Percentiles rank a stretch among this genome's conserved stretches.
Conservation (phyloP, 37 sponge, comb jelly and placozoan genomes). For the Cladorhizidae sp. region DNA sequence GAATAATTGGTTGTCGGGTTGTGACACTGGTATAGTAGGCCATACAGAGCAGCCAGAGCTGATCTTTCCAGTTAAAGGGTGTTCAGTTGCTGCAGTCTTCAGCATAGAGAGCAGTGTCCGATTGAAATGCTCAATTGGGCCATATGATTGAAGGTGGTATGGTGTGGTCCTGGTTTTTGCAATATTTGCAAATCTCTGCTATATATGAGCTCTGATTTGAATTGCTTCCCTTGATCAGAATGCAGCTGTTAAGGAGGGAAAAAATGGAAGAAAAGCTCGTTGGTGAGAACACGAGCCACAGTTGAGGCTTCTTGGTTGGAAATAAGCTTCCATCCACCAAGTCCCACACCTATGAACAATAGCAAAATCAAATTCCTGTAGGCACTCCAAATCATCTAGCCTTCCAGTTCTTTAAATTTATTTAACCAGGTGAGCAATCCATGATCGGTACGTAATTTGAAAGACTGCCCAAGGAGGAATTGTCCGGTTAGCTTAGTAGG, state of each 20-base stretch:
- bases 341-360: conserved; percentile 6
- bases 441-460: conserved; percentile 16
- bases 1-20: too few relatives aligned
- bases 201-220: conserved; percentile 45
- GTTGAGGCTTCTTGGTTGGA: too few relatives aligned
- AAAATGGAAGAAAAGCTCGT: too few relatives aligned
- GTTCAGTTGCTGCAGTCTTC: too few relatives aligned
- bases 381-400: conserved; percentile 21
- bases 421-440: conserved; percentile 8
- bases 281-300: too few relatives aligned
- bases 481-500: neutral
- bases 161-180: conserved; percentile 47
- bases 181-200: conserved; percentile 34
- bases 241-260: conserved; percentile 48
- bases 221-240: conserved; percentile 52
- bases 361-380: too few relatives aligned
- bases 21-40: too few relatives aligned
- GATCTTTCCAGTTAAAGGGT: conserved; percentile 49
- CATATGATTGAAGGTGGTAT: conserved; percentile 62
- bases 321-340: conserved; percentile 54
- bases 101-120: conserved; percentile 30
- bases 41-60: conserved; percentile 28
- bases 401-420: conserved; percentile 19
- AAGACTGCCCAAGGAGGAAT: neutral
- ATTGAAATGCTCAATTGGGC: conserved; percentile 59